Percentiles rank a stretch among this genome's conserved stretches.
phyloP scores from a whole-genome alignment of 2,888 invertebrate genomes.

The Germaria angustata region DNA sequence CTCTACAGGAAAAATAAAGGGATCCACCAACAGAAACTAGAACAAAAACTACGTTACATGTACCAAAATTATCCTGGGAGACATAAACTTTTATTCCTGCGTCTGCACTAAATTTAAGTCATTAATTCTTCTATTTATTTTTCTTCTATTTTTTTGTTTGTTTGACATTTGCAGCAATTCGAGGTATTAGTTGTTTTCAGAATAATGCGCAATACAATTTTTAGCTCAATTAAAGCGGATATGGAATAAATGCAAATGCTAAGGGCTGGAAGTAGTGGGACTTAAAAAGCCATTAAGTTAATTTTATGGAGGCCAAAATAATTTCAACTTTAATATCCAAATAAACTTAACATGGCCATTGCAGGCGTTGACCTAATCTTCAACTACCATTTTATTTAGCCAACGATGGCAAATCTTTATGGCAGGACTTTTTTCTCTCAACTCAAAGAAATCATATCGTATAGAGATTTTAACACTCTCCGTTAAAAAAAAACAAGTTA shows the following conservation, averaged over 20 bases:
- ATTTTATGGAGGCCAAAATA: no score
- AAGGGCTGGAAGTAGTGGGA: no score
- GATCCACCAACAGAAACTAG: not conserved
- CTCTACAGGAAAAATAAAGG: not conserved
- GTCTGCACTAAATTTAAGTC: not conserved
- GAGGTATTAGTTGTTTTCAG: not conserved
- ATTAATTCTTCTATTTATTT: not conserved
- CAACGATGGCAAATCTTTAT: no score
- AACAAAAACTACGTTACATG: not conserved
- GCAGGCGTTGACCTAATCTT: no score
- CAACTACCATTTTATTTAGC: no score
- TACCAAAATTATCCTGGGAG: not conserved
- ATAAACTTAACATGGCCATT: no score
- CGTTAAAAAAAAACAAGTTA: no score
- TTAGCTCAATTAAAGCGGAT: not conserved
- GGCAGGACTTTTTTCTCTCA: no score
- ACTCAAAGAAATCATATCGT: no score
- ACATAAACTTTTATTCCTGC: slow-evolving; percentile 8
- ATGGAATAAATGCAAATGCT: not conserved
- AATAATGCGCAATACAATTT: not conserved
- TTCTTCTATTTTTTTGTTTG: not conserved
- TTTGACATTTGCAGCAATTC: not conserved
- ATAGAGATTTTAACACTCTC: no score
- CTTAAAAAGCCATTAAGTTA: no score
- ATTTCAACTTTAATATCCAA: no score